Conservation (phyloP, 2,113 vertebrate genomes). For the Nycticorax nycticorax region DNA sequence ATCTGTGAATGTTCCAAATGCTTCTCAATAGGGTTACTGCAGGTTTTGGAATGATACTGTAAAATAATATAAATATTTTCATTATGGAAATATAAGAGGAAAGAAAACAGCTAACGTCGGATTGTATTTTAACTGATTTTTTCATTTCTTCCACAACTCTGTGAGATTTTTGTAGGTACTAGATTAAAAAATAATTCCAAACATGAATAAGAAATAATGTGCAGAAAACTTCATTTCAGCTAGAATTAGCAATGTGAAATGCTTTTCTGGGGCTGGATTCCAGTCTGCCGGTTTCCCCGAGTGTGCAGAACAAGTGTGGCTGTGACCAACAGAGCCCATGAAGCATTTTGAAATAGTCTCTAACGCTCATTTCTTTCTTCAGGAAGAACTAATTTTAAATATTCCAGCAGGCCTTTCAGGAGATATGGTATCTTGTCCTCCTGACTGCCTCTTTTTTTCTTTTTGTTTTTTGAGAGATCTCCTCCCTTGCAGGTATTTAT, state of each 20-base stretch:
- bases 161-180: not conserved
- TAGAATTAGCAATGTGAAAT: not conserved
- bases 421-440: not conserved
- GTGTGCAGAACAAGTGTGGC: not conserved
- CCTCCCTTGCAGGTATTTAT: not conserved
- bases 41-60: not conserved
- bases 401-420: not conserved
- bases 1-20: not conserved
- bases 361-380: not conserved
- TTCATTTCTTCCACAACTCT: not conserved
- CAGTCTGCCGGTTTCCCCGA: not conserved
- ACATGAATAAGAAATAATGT: constrained; percentile 9
- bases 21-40: not conserved
- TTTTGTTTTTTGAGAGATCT: not conserved
- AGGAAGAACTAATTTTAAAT: not conserved
- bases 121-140: not conserved
- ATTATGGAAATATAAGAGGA: not conserved
- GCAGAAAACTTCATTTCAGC: not conserved
- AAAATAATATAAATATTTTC: not conserved
- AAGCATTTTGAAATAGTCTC: not conserved
- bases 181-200: constrained; percentile 26
- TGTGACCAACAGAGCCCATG: not conserved
- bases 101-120: not conserved
- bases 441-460: not conserved
- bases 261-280: not conserved